Conservation (phyloP, 2,888 invertebrate species). For the Eristalinus aeneus region DNA sequence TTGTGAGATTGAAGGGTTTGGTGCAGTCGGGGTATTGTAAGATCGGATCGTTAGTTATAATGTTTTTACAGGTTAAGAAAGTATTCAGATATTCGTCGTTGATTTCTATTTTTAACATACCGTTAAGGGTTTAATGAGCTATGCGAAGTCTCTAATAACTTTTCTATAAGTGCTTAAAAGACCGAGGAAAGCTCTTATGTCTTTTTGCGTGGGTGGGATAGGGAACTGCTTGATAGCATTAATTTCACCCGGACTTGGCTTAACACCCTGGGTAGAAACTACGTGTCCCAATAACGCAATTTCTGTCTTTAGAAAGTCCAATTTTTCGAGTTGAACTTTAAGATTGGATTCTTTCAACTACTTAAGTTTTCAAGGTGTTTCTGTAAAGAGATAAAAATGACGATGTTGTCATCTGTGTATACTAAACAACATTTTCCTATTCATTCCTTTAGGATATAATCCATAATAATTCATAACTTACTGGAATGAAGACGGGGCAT, state of each 20-base stretch:
- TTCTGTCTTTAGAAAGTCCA: constrained; percentile 36
- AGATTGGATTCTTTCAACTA: too few species aligned
- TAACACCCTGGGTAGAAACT: constrained; percentile 73
- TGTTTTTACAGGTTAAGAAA: neutral
- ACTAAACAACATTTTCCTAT: constrained; percentile 15
- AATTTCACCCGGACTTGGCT: constrained; percentile 72
- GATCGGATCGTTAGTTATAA: constrained; percentile 72
- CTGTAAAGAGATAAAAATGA: constrained; percentile 22
- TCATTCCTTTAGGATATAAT: constrained; percentile 13
- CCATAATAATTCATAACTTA: constrained; percentile 35
- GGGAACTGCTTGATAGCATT: constrained; percentile 71
- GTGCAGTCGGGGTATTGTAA: constrained; percentile 77
- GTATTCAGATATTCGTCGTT: constrained; percentile 8
- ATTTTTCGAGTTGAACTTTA: too few species aligned
- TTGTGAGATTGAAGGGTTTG: constrained; percentile 73
- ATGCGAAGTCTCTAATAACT: too few species aligned
- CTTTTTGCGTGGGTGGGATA: constrained; percentile 47
- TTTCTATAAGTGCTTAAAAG: constrained; percentile 12
- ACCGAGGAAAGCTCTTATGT: constrained; percentile 67
- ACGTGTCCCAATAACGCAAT: constrained; percentile 35
- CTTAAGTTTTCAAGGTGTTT: constrained; percentile 11
- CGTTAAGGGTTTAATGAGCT: constrained; percentile 63
- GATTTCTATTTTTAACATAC: constrained; percentile 27
- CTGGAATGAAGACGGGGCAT: constrained; percentile 26
- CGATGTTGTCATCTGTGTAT: constrained; percentile 3